Base-by-base conservation (phyloP, 2,888 invertebrate species). In the Lithosia quadra region DNA sequence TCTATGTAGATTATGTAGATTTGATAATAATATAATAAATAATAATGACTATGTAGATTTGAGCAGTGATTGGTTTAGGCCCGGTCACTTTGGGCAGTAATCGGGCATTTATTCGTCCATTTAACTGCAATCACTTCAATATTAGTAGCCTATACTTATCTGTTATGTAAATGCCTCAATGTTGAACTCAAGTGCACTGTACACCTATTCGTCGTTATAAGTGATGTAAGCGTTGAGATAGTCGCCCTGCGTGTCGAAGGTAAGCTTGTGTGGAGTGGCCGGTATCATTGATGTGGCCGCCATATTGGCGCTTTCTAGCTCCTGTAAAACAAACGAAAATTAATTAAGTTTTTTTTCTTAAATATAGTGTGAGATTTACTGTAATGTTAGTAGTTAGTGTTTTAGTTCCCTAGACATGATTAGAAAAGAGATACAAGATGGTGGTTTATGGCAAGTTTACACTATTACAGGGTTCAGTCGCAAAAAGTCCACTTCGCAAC, bases 151-250 rank as follows among this genome's bases (percentile, higher is more conserved):
- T 36, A 21, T 59, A 33, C 34, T 21, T 59, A 36, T 13, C 34
- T 34, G 21, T 21, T 59, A 28, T 28, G 28, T 28, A 34, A 59
- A 59, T 59, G n/a, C 58, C 15, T 21, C 58, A 34, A 33, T 60
- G 60, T 60, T 15, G 15, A 36, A 1, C 9, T 21, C 22, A 36
- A 43, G 3, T 28, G 13, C 15, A 55, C 21, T 56, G 22, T 4
- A 21, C 21, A 9, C 10, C 49, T 62, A 88, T 49, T 88, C 88
- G 58, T 92, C 91, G 43, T 88, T 89, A 69, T 91, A 92, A 15
- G 87, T 90, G 28, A 93, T 90, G 72, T 91, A 93, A 0, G 91
- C 92, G 76, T 90, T 90, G 18, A 92, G 84, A 69, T 91, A 93
- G 64, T 92, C 92, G 0, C 84, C 87, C 4, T 87, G 88, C 0